Conservation (phyloP, 2,113 vertebrate genomes). For the Leuciscus idus region DNA sequence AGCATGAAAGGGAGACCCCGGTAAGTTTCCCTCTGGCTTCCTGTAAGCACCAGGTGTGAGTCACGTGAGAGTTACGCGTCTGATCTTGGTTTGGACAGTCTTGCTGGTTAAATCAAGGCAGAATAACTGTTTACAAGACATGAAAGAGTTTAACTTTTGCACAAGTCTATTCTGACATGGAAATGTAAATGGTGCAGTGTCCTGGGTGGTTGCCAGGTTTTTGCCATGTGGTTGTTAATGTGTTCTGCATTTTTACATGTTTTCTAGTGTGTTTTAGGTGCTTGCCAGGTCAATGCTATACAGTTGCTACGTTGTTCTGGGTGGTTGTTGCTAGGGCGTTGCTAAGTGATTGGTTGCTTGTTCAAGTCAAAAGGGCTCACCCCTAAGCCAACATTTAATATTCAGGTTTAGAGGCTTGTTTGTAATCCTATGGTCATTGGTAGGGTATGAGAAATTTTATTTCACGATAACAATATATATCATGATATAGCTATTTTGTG, state of each 20-base stretch:
- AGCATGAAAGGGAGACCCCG: slow-evolving; percentile 38
- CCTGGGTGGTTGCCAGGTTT: neutral
- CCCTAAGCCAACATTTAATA: too few species aligned
- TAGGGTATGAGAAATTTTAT: too few species aligned
- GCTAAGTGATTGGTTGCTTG: neutral
- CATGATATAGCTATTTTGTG: too few species aligned
- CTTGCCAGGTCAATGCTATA: neutral
- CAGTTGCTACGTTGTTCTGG: too few species aligned
- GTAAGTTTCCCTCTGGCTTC: slow-evolving; percentile 31
- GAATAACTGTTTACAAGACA: neutral
- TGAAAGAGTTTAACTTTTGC: neutral
- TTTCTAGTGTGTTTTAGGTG: neutral
- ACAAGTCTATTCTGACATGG: neutral
- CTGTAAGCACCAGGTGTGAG: slow-evolving; percentile 40
- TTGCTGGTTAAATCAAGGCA: slow-evolving; percentile 4
- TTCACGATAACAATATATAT: too few species aligned
- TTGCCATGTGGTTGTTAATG: neutral
- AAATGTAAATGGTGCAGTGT: neutral
- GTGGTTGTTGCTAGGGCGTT: neutral
- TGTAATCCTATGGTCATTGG: too few species aligned
- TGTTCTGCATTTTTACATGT: too few species aligned
- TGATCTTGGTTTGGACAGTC: neutral
- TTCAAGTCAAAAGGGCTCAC: too few species aligned
- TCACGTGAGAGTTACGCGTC: neutral
- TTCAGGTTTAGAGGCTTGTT: too few species aligned